phyloP scores from a whole-genome alignment of 2,797 vertebrate species.

The Poeciliopsis turneri region DNA sequence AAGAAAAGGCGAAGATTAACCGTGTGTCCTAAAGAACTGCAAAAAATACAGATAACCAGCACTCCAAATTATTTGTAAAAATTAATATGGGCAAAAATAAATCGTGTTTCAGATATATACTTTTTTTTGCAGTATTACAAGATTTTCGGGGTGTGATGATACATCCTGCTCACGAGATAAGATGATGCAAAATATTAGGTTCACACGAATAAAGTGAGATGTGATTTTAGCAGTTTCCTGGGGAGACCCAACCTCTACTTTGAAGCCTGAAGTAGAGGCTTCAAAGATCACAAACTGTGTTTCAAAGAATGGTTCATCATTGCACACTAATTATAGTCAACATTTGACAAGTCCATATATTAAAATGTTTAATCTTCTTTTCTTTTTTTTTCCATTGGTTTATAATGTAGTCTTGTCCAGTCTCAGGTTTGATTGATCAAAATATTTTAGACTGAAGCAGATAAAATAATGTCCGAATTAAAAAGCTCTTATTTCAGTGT shows the following conservation, averaged over 20 bases:
- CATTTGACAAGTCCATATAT: not conserved
- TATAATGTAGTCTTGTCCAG: not conserved
- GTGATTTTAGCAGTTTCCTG: not conserved
- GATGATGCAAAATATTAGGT: not conserved
- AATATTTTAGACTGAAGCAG: not conserved
- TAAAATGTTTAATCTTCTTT: not conserved
- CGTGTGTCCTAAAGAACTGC: too few species aligned
- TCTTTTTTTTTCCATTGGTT: not conserved
- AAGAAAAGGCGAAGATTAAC: too few species aligned
- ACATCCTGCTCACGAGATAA: not conserved
- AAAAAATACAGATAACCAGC: too few species aligned
- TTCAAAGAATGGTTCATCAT: not conserved
- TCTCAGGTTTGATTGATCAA: not conserved
- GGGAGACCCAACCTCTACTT: not conserved
- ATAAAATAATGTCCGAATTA: not conserved
- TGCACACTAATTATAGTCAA: not conserved
- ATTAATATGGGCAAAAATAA: too few species aligned
- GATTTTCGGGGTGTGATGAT: not conserved
- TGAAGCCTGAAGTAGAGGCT: not conserved
- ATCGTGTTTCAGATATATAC: too few species aligned
- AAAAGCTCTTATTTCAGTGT: not conserved
- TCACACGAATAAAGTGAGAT: not conserved
- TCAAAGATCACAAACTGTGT: not conserved
- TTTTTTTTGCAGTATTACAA: not conserved
- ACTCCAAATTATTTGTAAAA: too few species aligned